Conservation (phyloP, 2,113 vertebrate genomes). For the Tretioscincus oriximinensis region DNA sequence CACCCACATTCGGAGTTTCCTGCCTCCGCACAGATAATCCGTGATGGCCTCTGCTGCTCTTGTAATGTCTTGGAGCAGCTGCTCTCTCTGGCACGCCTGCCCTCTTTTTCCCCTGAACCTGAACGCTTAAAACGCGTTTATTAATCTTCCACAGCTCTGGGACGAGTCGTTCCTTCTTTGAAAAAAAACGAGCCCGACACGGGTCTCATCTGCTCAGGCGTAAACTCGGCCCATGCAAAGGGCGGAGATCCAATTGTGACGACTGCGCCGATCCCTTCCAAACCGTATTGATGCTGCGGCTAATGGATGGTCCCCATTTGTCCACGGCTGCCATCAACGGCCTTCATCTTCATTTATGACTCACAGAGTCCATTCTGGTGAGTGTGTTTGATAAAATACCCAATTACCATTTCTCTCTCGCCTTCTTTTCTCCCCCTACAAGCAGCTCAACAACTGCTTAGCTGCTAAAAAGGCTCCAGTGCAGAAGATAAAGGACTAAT, state of each 20-base stretch:
- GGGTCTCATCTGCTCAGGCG: background rate
- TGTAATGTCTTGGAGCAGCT: constrained; percentile 72
- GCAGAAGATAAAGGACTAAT: constrained; percentile 81
- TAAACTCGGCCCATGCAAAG: background rate
- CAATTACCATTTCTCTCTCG: constrained; percentile 80
- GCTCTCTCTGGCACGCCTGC: constrained; percentile 61
- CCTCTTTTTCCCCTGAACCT: constrained; percentile 65
- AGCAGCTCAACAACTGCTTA: constrained; percentile 76
- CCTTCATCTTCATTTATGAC: constrained; percentile 87
- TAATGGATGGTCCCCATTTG: constrained; percentile 88
- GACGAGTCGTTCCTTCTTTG: constrained; percentile 60
- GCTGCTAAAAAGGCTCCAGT: constrained; percentile 63
- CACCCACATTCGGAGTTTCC: constrained; percentile 62
- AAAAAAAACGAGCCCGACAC: background rate
- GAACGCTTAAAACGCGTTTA: constrained; percentile 83
- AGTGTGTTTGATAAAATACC: constrained; percentile 85
- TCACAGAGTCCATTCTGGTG: constrained; percentile 80
- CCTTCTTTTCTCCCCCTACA: background rate
- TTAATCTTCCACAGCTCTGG: constrained; percentile 74
- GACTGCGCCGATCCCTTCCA: constrained; percentile 39
- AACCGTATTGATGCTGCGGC: constrained; percentile 78
- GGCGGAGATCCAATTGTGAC: background rate
- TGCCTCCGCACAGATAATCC: constrained; percentile 68
- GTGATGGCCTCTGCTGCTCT: constrained; percentile 74
- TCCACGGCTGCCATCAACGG: constrained; percentile 80